Conservation (phyloP, 2,888 invertebrate species). For the Frankliniella intonsa region DNA sequence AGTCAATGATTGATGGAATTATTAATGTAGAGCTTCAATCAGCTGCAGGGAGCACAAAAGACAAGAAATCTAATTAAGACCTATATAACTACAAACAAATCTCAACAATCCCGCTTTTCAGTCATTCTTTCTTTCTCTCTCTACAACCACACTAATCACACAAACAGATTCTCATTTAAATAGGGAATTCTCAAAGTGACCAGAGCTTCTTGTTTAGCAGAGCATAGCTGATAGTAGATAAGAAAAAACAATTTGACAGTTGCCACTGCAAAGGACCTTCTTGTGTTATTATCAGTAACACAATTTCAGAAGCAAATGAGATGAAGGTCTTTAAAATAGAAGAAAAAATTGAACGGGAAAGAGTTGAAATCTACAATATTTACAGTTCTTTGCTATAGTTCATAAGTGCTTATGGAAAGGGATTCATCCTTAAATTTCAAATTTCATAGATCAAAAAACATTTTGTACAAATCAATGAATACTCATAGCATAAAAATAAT, state of each 20-base stretch:
- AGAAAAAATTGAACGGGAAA: not conserved
- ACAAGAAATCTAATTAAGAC: conserved; percentile 2
- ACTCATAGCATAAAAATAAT: not conserved
- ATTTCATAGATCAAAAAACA: conserved; percentile 13
- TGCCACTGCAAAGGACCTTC: too few species aligned
- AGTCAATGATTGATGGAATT: not conserved
- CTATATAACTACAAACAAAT: conserved; percentile 20
- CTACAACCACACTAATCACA: conserved; percentile 17
- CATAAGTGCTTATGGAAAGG: conserved; percentile 4
- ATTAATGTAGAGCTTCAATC: conserved; percentile 9
- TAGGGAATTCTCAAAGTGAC: conserved; percentile 11
- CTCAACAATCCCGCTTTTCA: conserved; percentile 22
- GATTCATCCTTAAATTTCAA: conserved; percentile 1
- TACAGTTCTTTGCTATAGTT: conserved; percentile 23
- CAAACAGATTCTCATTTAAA: conserved; percentile 5
- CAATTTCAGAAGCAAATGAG: not conserved
- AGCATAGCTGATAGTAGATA: not conserved
- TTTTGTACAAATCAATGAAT: conserved; percentile 12
- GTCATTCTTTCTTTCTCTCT: conserved; percentile 26
- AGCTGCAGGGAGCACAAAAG: conserved; percentile 1
- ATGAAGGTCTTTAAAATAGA: not conserved
- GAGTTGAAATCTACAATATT: conserved; percentile 8
- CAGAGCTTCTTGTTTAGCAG: conserved; percentile 13
- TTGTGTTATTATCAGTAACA: not conserved
- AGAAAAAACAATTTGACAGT: not conserved